Base-by-base conservation (phyloP, 2,888 invertebrate genomes). In the Thera britannica region DNA sequence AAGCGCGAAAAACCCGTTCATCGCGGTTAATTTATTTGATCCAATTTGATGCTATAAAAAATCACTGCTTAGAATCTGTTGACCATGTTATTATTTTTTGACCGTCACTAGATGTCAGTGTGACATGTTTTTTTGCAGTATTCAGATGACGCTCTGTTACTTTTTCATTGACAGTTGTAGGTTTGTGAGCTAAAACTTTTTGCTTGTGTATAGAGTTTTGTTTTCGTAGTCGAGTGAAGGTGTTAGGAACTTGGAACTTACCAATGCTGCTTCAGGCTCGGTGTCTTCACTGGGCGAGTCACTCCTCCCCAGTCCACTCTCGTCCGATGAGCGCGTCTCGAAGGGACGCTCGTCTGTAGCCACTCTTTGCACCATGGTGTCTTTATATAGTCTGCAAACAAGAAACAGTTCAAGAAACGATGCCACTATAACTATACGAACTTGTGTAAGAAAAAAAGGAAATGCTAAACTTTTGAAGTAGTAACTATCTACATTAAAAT, bases 241-340 rank as follows among this genome's bases (percentile, higher is more conserved):
- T 36, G 11, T n/a, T 56, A 0, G 8, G 34, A 34, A 55, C 41
- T 56, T 38, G 7, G n/a, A 41, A 38, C 87, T 84, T 78, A 94
- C 94, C 83, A 94, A 83, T 62, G 93, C 92, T 11, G 93, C 92
- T 74, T 90, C 90, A 1, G 92, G 92, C 71, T 93, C 91, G 0
- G 86, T 86, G 12, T 89, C 87, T 23, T 90, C 90, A 62, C 89
- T 90, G 41, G 93, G 90, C 0, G 92, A 87, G 76, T 92, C 92
- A 64, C 89, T 89, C 51, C 89, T 80, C 2, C 92, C 92, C 62
- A 90, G 78, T 0, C 90, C 90, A 72, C 93, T 92, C 76, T 93
- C 94, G 72, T 94, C 93, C 0, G 93, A 91, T 1, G 93, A 93
- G 36, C 90, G 90, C 71, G 91, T 88, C 84, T 92, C 90, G 66